These are phyloP conservation scores for Isaurus tuberculatus DNA, from an alignment of 92 coral and sea anemone genomes.

Conservation along the genomic window DNA sequence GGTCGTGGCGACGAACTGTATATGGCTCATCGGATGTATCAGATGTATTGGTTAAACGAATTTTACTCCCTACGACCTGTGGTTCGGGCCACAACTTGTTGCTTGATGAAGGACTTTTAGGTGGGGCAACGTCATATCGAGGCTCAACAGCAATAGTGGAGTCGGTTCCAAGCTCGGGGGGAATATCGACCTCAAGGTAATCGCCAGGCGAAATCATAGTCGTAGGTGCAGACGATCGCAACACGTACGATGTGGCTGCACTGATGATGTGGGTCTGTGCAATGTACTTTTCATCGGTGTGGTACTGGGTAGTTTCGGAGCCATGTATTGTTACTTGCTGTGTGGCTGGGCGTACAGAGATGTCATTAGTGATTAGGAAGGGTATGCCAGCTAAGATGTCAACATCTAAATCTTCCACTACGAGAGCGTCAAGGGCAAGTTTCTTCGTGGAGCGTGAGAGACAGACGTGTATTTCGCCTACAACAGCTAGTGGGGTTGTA, in stretches of 20 bases:
- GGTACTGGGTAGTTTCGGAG: no score
- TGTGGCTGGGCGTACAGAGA: no score
- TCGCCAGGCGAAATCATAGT: constrained; percentile 29
- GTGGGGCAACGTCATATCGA: background rate
- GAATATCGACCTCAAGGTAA: constrained; percentile 27
- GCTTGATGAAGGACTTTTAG: constrained; percentile 13
- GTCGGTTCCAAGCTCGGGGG: constrained; percentile 9
- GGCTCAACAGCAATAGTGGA: constrained; percentile 38
- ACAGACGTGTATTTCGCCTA: no score
- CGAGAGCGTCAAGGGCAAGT: background rate
- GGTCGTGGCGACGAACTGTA: no score
- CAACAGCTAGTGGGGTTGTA: constrained; percentile 1
- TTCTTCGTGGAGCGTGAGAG: background rate
- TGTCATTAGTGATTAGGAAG: background rate
- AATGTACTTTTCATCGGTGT: background rate
- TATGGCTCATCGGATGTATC: no score
- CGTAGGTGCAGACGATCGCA: constrained; percentile 26
- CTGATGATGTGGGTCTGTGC: background rate
- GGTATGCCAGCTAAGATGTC: no score
- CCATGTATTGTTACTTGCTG: constrained; percentile 1
- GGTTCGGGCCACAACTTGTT: no score
- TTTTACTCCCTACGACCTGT: no score
- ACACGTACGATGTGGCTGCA: no score
- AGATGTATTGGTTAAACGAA: no score
- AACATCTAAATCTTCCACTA: no score